Percentiles rank a stretch among this genome's conserved stretches.
These are phyloP conservation scores for Trachops cirrhosus DNA, from an alignment of 2,797 vertebrate genomes.

Conservation along the genomic window DNA sequence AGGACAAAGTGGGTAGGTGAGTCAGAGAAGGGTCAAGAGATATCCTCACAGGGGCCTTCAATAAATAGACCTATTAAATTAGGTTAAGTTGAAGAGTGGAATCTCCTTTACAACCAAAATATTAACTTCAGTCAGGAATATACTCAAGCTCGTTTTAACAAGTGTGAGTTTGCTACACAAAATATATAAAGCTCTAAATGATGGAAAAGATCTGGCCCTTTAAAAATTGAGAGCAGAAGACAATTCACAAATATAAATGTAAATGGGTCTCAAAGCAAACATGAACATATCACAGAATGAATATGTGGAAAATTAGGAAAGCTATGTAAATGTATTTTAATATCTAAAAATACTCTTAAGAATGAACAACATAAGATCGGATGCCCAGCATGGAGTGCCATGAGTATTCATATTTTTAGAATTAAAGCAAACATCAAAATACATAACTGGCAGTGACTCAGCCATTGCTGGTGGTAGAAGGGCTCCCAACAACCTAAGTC, in stretches of 20 bases:
- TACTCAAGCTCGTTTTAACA: background rate
- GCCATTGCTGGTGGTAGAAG: accelerated
- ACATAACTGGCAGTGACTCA: accelerated
- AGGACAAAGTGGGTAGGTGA: accelerated
- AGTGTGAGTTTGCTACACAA: background rate
- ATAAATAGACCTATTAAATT: accelerated
- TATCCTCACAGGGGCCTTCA: accelerated
- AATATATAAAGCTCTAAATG: background rate
- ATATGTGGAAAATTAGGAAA: background rate
- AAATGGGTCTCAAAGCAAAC: background rate
- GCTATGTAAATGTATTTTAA: background rate
- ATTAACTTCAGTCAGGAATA: background rate
- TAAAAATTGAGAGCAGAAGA: background rate
- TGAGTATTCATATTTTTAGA: background rate
- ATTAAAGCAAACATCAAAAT: background rate
- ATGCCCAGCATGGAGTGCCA: background rate
- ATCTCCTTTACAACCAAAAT: background rate
- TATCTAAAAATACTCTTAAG: background rate
- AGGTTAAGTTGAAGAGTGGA: background rate
- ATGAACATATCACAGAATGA: background rate
- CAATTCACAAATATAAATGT: background rate
- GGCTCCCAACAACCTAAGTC: accelerated
- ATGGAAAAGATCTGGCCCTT: no score
- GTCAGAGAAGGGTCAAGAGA: no score
- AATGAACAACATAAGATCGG: background rate